Base-by-base conservation (phyloP, 2,113 vertebrate species). In the Electrona antarctica region DNA sequence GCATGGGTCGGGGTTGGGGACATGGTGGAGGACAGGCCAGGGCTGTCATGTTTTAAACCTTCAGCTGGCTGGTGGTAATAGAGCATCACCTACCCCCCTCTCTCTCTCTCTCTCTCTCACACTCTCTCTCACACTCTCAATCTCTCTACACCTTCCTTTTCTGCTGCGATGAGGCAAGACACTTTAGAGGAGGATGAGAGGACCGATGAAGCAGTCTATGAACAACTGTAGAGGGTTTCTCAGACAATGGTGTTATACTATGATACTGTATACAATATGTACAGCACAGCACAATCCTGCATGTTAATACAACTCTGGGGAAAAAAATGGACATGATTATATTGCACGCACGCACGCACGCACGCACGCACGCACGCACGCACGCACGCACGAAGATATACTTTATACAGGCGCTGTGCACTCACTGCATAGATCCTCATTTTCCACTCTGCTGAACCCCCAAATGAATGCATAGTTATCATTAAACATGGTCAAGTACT, bases 361-460 rank as follows among this genome's bases (percentile, higher is more conserved):
- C 29, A 33, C 28, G 47, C 13, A 47, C 54, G 57, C 66, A 45
- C 6, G 57, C 65, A 67, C 21, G 55, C 64, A 67, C 51, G 55
- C n/a, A 50, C 1, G 21, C 46, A 49, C 6, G 8, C 51, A 54
- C 62, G 7, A 45, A 64, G 3, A 28, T 11, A 46, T 46, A 67
- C 52, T 21, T 61, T 41, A 72, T 46, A 63, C 45, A 47, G 15
- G 11, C 49, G 1, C 45, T 33, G 3, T 11, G 8, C 45, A 11
- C 41, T 11, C 2, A 12, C 60, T 63, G 60, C 21, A 21, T 21
- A 2, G 41, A 52, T 56, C 60, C 29, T 52, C 14, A 47, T 57
- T n/a, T 41, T 10, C 21, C 13, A 9, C 9, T 8, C 8, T 11
- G 57, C 45, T 67, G n/a, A 54, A 61, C 50, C 41, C 66, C 33